Evolutionary conservation across 2,797 vertebrate species (phyloP).

Genomic region (Pristis pectinata): DNA sequence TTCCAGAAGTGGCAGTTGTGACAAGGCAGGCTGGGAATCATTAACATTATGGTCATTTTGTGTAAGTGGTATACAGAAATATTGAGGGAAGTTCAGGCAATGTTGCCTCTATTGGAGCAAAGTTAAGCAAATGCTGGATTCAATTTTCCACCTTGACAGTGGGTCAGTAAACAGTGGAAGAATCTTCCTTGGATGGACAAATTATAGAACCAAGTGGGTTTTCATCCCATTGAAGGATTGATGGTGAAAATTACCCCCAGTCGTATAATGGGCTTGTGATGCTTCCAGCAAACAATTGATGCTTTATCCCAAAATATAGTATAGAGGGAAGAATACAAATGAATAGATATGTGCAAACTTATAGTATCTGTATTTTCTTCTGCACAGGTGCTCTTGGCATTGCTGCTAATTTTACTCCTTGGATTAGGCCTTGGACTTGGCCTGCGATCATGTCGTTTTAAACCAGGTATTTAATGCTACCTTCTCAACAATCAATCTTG

Average conservation of each 20-base stretch:
- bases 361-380: constrained; percentile 27
- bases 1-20: neutral
- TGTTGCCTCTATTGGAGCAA: neutral
- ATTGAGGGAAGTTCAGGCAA: neutral
- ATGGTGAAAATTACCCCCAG: neutral
- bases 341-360: neutral
- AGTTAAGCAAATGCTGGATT: neutral
- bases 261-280: neutral
- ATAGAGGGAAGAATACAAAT: neutral
- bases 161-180: too few species aligned
- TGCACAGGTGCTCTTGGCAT: constrained; percentile 72
- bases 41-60: neutral
- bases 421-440: constrained; percentile 72
- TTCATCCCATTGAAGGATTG: neutral
- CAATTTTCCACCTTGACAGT: neutral
- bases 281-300: neutral
- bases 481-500: neutral
- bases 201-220: neutral
- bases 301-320: neutral
- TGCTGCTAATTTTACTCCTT: constrained; percentile 71
- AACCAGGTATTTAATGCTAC: constrained; percentile 59
- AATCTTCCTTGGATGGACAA: neutral
- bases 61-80: neutral
- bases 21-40: neutral
- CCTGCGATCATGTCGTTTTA: constrained; percentile 59